A percentile compares a stretch with the other conserved stretches of the same genome.
Conservation (phyloP, 2,797 vertebrate genomes). For the Galaxias olidus region DNA sequence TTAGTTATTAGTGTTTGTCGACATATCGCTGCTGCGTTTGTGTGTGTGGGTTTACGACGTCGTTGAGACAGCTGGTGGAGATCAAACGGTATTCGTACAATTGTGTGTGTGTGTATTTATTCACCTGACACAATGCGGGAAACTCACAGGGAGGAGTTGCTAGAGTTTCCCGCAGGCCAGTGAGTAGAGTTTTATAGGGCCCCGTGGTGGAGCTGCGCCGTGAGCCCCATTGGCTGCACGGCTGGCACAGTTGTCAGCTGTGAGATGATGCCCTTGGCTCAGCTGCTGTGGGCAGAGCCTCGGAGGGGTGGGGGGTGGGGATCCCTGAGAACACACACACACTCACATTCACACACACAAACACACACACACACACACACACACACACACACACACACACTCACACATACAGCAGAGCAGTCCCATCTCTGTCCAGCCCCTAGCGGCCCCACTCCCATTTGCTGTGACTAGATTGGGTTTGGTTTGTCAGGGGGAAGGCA, state of each 20-base stretch:
- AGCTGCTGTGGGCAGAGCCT: conserved; percentile 83
- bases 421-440: conserved; percentile 43
- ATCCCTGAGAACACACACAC: conserved; percentile 61
- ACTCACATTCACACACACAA: conserved; percentile 45
- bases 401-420: conserved; percentile 26
- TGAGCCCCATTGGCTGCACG: conserved; percentile 40
- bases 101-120: conserved; percentile 3
- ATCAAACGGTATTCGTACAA: not conserved
- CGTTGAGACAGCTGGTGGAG: too few relatives aligned
- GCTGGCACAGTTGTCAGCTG: conserved; percentile 82
- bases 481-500: conserved; percentile 46
- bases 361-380: conserved; percentile 44
- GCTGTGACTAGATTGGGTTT: conserved; percentile 65
- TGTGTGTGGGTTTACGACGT: not conserved
- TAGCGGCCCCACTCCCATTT: conserved; percentile 56
- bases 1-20: not conserved
- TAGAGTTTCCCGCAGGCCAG: conserved; percentile 18
- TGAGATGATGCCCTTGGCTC: conserved; percentile 72
- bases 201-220: conserved; percentile 40
- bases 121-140: not conserved
- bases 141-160: not conserved
- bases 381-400: conserved; percentile 32
- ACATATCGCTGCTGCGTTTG: not conserved
- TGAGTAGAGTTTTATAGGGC: conserved; percentile 22
- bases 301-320: conserved; percentile 56